phyloP scores from a whole-genome alignment of 2,888 invertebrate species.

The Drosophila siamana region DNA sequence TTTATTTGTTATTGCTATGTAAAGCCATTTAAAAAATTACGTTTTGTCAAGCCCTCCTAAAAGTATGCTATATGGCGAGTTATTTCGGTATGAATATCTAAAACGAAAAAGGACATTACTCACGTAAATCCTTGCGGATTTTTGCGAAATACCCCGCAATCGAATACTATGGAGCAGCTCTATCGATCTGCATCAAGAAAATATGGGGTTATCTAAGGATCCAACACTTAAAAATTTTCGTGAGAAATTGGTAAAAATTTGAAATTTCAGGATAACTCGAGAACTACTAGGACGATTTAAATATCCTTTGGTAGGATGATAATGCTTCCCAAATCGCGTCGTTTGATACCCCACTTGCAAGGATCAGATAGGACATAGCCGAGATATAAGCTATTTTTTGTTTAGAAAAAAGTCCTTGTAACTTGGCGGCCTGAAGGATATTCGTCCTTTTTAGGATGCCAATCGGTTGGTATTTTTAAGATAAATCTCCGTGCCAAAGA shows the following conservation, averaged over 20 bases:
- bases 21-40: too few species aligned
- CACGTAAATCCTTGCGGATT: too few species aligned
- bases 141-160: too few species aligned
- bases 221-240: too few species aligned
- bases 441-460: neutral
- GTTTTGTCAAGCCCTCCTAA: neutral
- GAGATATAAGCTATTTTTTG: neutral
- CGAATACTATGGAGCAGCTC: too few species aligned
- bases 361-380: neutral
- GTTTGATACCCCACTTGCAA: neutral
- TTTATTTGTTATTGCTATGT: too few species aligned
- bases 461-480: too few species aligned
- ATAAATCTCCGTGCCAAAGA: neutral
- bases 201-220: too few species aligned
- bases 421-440: neutral
- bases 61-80: neutral
- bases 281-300: neutral
- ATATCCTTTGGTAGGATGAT: neutral
- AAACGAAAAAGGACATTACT: too few species aligned
- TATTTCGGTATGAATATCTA: too few species aligned
- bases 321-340: neutral
- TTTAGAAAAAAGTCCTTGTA: neutral
- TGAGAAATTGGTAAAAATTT: neutral
- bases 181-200: too few species aligned
- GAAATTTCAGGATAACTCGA: neutral